Conservation (phyloP, 2,113 vertebrate species). For the Neomonachus schauinslandi region DNA sequence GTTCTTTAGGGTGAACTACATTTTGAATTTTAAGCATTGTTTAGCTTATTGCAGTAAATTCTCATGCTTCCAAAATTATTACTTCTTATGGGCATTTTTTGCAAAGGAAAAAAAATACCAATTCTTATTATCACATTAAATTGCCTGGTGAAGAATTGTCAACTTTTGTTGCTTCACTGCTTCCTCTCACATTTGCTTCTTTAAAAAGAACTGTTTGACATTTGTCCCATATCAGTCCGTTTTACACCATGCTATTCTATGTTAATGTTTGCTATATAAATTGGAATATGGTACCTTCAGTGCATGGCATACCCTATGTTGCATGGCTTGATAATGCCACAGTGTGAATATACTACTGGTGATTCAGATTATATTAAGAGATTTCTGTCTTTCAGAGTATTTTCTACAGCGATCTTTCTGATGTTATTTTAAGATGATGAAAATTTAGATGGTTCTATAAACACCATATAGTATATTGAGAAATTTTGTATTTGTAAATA, state of each 20-base stretch:
- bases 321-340: neutral
- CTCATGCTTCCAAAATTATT: slow-evolving; percentile 38
- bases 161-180: slow-evolving; percentile 34
- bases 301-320: neutral
- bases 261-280: neutral
- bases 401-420: slow-evolving; percentile 14
- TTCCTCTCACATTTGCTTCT: neutral
- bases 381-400: slow-evolving; percentile 4
- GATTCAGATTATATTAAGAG: neutral
- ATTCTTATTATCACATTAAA: slow-evolving; percentile 39
- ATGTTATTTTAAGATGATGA: neutral
- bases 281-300: neutral
- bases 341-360: neutral
- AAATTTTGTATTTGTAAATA: slow-evolving; percentile 46
- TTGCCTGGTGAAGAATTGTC: slow-evolving; percentile 18
- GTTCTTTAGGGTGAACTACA: neutral
- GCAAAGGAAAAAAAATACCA: slow-evolving; percentile 35
- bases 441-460: slow-evolving; percentile 27
- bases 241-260: slow-evolving; percentile 45
- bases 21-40: slow-evolving; percentile 62
- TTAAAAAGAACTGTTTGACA: neutral
- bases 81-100: slow-evolving; percentile 32
- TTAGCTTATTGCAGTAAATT: slow-evolving; percentile 20
- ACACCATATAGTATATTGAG: slow-evolving; percentile 32
- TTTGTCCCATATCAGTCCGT: neutral